phyloP scores from a whole-genome alignment of 2,888 invertebrate genomes.

The Drosophila sordidapex region DNA sequence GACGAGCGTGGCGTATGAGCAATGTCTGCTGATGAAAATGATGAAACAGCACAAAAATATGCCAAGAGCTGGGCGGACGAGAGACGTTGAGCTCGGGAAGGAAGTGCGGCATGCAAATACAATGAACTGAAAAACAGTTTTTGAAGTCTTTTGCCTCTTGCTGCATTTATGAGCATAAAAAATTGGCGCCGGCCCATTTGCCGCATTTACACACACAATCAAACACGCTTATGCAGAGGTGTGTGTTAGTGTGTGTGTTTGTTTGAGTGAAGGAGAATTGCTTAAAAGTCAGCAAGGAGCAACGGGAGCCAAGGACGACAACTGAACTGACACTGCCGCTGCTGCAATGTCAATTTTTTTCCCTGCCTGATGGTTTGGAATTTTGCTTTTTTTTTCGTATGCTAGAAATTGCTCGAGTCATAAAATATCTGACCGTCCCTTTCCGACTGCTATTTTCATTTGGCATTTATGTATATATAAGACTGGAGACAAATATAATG shows the following conservation, averaged over 20 bases:
- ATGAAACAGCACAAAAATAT: slow-evolving; percentile 80
- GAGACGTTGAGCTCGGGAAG: slow-evolving; percentile 1
- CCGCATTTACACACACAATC: slow-evolving; percentile 77
- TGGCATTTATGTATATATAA: slow-evolving; percentile 69
- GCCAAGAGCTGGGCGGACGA: slow-evolving; percentile 44
- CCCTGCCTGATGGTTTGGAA: slow-evolving; percentile 4
- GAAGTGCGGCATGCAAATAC: slow-evolving; percentile 65
- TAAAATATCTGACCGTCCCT: slow-evolving; percentile 63
- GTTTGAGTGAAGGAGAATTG: slow-evolving; percentile 47
- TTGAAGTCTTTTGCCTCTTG: slow-evolving; percentile 12
- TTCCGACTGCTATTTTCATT: slow-evolving; percentile 43
- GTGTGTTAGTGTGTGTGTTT: not conserved
- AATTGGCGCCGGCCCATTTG: slow-evolving; percentile 73
- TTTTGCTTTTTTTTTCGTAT: slow-evolving; percentile 7
- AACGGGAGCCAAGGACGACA: slow-evolving; percentile 51
- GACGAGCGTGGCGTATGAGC: slow-evolving; percentile 76
- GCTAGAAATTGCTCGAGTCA: slow-evolving; percentile 62
- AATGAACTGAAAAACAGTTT: slow-evolving; percentile 60
- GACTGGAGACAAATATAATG: slow-evolving; percentile 73
- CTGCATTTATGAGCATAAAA: slow-evolving; percentile 76
- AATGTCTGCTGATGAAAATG: slow-evolving; percentile 78
- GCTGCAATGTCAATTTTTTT: slow-evolving; percentile 44
- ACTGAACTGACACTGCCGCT: slow-evolving; percentile 64
- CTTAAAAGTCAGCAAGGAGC: slow-evolving; percentile 56
- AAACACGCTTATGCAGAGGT: slow-evolving; percentile 36